These are phyloP conservation scores for Dolomedes plantarius DNA, from an alignment of 2,888 invertebrate genomes.

Conservation along the genomic window DNA sequence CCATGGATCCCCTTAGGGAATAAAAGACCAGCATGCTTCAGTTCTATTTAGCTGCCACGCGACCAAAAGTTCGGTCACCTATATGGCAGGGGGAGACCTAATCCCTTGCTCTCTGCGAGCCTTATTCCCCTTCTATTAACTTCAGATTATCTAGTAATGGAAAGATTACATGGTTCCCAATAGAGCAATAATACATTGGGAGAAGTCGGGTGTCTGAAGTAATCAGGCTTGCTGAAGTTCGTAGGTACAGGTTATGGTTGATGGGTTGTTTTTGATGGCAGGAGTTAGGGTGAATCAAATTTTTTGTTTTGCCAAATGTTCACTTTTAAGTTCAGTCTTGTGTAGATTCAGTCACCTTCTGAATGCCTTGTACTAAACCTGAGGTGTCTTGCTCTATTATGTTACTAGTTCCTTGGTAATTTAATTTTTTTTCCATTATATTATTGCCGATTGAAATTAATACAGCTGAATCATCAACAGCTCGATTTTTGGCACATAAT, in stretches of 20 bases:
- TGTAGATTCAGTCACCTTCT: no score
- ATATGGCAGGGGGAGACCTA: neutral
- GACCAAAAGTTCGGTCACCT: constrained; percentile 22
- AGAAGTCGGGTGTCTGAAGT: constrained; percentile 18
- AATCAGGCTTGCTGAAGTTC: constrained; percentile 29
- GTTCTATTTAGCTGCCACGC: constrained; percentile 41
- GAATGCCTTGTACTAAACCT: no score
- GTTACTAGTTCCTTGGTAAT: no score
- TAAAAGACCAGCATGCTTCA: neutral
- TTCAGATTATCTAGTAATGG: constrained; percentile 55
- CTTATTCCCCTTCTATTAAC: constrained; percentile 31
- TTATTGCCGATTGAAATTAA: no score
- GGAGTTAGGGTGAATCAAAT: no score
- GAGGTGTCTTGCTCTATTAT: no score
- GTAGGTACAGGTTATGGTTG: neutral
- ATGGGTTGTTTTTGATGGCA: neutral
- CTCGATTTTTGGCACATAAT: no score
- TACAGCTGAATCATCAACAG: no score
- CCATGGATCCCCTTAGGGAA: constrained; percentile 24
- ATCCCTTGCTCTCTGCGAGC: neutral
- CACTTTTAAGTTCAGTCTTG: no score
- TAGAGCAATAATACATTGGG: constrained; percentile 34
- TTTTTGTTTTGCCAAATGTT: no score
- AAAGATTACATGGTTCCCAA: constrained; percentile 49
- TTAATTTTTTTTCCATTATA: no score